Percentiles rank a stretch among this genome's conserved stretches.
Conservation (phyloP, 2,797 vertebrate genomes). For the Anguilla marmorata region DNA sequence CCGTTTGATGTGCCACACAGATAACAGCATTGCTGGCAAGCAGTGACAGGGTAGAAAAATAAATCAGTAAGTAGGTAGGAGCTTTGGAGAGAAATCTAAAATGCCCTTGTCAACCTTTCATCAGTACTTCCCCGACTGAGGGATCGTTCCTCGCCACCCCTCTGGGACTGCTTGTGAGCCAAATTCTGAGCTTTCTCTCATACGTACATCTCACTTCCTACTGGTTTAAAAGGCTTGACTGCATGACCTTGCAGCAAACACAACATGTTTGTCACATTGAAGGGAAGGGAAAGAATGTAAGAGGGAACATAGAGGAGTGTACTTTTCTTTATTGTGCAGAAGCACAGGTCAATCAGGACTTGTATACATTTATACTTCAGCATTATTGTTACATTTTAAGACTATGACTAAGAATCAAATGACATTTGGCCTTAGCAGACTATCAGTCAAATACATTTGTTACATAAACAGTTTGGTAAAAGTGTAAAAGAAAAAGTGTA, state of each 20-base stretch:
- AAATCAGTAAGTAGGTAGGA: background rate
- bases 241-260: conserved; percentile 31
- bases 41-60: conserved; percentile 21
- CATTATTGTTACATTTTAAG: background rate
- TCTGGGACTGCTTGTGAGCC: background rate
- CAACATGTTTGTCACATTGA: background rate
- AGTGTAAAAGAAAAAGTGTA: no score
- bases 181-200: background rate
- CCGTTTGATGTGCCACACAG: background rate
- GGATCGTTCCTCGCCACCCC: background rate
- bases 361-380: background rate
- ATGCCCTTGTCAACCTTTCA: conserved; percentile 39
- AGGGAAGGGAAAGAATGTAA: background rate
- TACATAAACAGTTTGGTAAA: no score
- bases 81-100: conserved; percentile 28
- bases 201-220: background rate
- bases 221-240: background rate
- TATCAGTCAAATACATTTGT: background rate
- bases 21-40: conserved; percentile 17
- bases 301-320: background rate
- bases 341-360: background rate
- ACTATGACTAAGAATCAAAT: background rate
- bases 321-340: background rate
- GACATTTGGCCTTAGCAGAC: background rate
- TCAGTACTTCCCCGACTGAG: conserved; percentile 31